Evolutionary conservation across 2,888 invertebrate species (phyloP).

Genomic region (Nipponacmea schrenckii): DNA sequence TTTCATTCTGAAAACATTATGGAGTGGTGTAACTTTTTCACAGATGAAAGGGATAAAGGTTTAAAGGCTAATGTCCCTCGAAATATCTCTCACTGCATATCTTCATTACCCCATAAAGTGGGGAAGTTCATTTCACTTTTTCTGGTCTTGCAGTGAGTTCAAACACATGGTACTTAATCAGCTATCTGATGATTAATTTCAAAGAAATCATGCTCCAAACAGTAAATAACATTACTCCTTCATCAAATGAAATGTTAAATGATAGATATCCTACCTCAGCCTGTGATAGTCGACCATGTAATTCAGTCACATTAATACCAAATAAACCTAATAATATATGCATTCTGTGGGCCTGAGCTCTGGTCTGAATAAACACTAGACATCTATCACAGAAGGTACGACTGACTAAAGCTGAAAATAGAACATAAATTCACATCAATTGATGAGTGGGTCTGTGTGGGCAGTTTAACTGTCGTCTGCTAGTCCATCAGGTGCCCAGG

Average conservation of each 20-base stretch:
- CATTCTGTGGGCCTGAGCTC: constrained; percentile 92
- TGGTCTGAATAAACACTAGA: constrained; percentile 97
- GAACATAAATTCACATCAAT: background rate
- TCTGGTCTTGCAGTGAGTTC: no score
- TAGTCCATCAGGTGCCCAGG: no score
- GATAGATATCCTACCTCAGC: constrained; percentile 72
- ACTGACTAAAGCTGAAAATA: constrained; percentile 76
- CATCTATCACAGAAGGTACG: constrained; percentile 90
- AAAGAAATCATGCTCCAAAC: no score
- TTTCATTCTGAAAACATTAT: background rate
- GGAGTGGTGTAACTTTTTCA: background rate
- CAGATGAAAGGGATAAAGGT: background rate
- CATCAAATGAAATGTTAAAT: background rate
- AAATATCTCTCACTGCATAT: background rate
- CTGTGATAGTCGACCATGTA: constrained; percentile 97
- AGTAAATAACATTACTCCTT: no score
- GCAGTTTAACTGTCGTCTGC: no score
- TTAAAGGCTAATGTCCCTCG: background rate
- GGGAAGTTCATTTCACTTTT: no score
- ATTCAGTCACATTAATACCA: constrained; percentile 87
- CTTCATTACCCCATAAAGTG: no score
- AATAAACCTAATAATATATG: constrained; percentile 91
- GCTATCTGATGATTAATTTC: no score
- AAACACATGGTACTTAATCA: no score
- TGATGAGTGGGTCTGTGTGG: background rate